These are phyloP conservation scores for Tetranychus truncatus DNA, from an alignment of 2,888 invertebrate genomes.

Conservation along the genomic window DNA sequence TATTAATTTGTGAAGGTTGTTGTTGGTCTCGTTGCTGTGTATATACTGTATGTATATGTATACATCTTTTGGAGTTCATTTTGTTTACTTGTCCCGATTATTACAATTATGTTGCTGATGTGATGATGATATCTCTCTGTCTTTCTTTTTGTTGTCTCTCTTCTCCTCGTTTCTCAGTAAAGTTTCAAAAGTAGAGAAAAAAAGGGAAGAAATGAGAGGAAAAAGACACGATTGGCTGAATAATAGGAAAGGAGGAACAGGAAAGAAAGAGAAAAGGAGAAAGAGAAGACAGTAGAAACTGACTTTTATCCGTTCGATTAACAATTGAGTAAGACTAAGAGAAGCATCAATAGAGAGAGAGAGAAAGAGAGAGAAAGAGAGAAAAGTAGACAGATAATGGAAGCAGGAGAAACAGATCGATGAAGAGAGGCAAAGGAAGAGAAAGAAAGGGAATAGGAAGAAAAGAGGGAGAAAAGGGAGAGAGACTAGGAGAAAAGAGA, in stretches of 20 bases:
- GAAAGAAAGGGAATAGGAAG: not conserved
- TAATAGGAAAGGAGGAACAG: not conserved
- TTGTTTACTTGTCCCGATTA: not conserved
- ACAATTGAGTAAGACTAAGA: conserved; percentile 4
- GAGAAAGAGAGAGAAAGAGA: conserved; percentile 2
- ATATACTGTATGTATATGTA: not conserved
- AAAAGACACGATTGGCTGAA: not conserved
- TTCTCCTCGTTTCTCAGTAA: not conserved
- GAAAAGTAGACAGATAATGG: not conserved
- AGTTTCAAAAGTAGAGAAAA: not conserved
- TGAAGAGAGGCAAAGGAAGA: conserved; percentile 9
- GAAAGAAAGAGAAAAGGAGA: not conserved
- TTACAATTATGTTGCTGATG: not conserved
- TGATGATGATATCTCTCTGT: not conserved
- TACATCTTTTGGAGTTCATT: not conserved
- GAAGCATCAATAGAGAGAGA: conserved; percentile 8
- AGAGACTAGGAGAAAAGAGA: conserved; percentile 5
- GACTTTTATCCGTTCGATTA: not conserved
- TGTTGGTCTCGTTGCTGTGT: not conserved
- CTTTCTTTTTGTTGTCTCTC: not conserved
- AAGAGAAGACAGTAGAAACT: not conserved
- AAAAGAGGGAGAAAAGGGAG: not conserved
- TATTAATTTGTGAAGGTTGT: no score
- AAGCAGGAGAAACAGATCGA: not conserved
- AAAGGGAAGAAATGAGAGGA: not conserved